phyloP scores from a whole-genome alignment of 2,113 vertebrate genomes.

The Sinosuthora webbiana region DNA sequence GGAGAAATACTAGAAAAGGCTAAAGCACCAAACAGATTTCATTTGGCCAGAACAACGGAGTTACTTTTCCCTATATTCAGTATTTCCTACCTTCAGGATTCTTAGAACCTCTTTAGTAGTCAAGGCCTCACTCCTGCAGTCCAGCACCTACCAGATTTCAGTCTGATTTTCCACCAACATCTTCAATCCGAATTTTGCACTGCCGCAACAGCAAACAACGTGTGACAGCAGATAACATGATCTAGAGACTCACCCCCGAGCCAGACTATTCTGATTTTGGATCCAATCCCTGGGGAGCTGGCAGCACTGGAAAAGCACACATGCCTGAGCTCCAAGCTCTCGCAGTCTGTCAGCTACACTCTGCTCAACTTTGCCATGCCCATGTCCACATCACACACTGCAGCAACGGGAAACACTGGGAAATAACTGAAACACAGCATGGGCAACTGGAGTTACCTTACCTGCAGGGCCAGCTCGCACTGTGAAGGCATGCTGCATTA shows the following conservation, averaged over 20 bases:
- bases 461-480: neutral
- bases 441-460: neutral
- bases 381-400: rapidly evolving
- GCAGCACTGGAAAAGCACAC: neutral
- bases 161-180: neutral
- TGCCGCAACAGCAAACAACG: neutral
- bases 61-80: neutral
- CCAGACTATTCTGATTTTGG: neutral
- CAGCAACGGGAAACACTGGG: neutral
- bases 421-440: neutral
- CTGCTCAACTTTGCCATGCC: neutral
- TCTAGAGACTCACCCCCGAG: neutral
- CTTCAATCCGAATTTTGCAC: neutral
- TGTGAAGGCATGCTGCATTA: neutral
- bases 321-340: neutral
- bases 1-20: neutral
- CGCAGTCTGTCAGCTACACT: neutral
- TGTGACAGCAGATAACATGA: neutral
- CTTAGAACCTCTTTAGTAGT: neutral
- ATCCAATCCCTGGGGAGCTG: neutral
- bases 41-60: neutral
- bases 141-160: neutral
- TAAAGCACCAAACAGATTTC: neutral
- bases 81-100: neutral
- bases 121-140: neutral